Evolutionary conservation across 2,113 vertebrate species (phyloP), one percentile per base, ranked within the genome.

Genomic region (Ctenomys sociabilis): DNA sequence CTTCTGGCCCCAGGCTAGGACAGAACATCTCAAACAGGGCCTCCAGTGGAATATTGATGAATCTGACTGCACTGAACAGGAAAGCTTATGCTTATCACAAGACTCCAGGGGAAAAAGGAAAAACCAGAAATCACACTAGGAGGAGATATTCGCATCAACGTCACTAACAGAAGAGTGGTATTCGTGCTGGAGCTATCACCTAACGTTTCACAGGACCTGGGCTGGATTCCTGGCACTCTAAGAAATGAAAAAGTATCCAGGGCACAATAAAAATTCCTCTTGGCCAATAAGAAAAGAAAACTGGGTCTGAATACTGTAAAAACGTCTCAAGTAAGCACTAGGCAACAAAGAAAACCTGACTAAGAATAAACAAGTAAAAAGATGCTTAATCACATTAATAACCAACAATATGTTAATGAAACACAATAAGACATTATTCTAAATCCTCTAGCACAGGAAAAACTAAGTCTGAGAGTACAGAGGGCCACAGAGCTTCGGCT

Each of bases 401-500:
- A 37, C 8, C 43, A 37, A 57, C 3, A 45, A 13, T 26, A 52
- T 10, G 61, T 30, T 40, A 63, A 45, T 35, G 1, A 12, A 32
- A 24, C 43, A 21, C 32, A 61, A 9, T 35, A 57, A 49, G 32
- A 17, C 7, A 24, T 19, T 5, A 52, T 30, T 2, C 24, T 14
- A 14, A 28, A 4, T 11, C 37, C 32, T 21, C 21, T 10, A 16
- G 19, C 13, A 35, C 35, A 21, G 72, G 45, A 32, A 35, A 13
- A 35, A 6, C 12, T 1, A 9, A 3, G 49, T 45, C 5, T 11
- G 77, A 87, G 4, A 0, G 40, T 0, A 11, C 14, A 11, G 4
- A 11, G 32, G 2, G 54, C 77, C 19, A 19, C 12, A 3, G 0
- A 0, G 5, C 21, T 0, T 17, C 49, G 30, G n/a, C 5, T 11